phyloP scores from a whole-genome alignment of 2,888 invertebrate genomes.

The Drosophila fungiperda region DNA sequence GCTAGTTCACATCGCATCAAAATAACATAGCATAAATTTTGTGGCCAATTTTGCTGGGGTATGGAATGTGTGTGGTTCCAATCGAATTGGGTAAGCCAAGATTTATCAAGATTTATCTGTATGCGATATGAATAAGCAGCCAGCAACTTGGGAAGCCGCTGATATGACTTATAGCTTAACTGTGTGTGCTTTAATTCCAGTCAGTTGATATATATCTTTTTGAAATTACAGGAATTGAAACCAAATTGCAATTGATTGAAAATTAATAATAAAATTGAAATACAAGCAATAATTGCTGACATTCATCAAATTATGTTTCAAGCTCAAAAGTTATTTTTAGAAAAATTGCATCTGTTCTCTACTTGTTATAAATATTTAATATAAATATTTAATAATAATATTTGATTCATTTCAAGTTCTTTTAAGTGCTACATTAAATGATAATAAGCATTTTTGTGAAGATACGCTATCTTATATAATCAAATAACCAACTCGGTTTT shows the following conservation, averaged over 20 bases:
- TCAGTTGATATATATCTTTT: conserved; percentile 9
- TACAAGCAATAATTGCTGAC: background rate
- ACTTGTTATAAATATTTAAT: background rate
- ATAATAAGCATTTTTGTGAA: background rate
- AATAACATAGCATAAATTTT: conserved; percentile 40
- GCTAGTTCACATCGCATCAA: conserved; percentile 51
- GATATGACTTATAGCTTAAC: background rate
- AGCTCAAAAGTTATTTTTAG: background rate
- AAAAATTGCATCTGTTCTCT: background rate
- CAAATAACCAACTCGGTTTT: background rate
- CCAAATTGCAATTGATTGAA: background rate
- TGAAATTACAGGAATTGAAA: background rate
- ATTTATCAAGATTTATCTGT: conserved; percentile 1
- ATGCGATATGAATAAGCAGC: conserved; percentile 1
- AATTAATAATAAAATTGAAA: background rate
- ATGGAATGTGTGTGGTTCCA: conserved; percentile 43
- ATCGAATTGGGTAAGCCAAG: conserved; percentile 20
- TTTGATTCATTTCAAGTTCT: no score
- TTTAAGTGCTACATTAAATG: background rate
- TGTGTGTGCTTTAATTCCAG: background rate
- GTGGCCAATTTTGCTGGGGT: conserved; percentile 45
- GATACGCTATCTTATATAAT: background rate
- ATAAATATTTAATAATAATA: no score
- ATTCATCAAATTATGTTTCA: background rate
- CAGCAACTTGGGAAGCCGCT: background rate